Base-by-base conservation (phyloP, 2,888 invertebrate genomes). In the Ormyrus labotus region DNA sequence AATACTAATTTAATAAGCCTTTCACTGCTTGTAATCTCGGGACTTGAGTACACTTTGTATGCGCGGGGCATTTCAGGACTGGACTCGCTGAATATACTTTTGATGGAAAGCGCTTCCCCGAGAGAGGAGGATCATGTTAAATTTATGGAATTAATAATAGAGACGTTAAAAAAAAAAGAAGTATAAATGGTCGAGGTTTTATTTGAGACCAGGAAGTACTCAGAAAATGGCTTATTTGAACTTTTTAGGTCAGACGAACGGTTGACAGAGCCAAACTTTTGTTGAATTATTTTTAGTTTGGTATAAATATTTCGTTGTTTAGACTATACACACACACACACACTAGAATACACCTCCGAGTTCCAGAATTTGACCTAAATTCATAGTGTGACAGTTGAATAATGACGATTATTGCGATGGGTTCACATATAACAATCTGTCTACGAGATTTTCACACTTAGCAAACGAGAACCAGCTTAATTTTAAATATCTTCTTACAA, bases 301-400 rank as follows among this genome's bases (percentile, higher is more conserved):
- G 48, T 76, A 80, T 80, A 80, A 76, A 80, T 80, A 80, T 80
- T 76, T 68, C 71, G 80, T 68, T 80, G 80, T 80, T 80, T 80
- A 80, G 80, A 80, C 80, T 80, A 76, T 68, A 65, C 8, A 0
- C 5, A 2, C 3, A 3, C 3, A 3, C 34, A 34, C 4, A 4
- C 19, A 19, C 34, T 4, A 34, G 34, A 34, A 2, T 34, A 34
- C 34, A 4, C 10, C 48, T 7, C 48, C n/a, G 48, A 53, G 63
- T 65, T 74, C 51, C 64, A 57, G 61, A 69, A 63, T 69, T 73
- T 47, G 73, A 74, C 69, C 74, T 19, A 53, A 64, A 70, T 80
- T 74, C 65, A 70, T 58, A 74, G 79, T 58, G 51, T n/a, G 48
- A 51, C 47, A 11, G 45, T 19, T 78, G 48, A 78, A 45, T 67